Base-by-base conservation (phyloP, 2,888 invertebrate genomes). In the Thecophora atra region DNA sequence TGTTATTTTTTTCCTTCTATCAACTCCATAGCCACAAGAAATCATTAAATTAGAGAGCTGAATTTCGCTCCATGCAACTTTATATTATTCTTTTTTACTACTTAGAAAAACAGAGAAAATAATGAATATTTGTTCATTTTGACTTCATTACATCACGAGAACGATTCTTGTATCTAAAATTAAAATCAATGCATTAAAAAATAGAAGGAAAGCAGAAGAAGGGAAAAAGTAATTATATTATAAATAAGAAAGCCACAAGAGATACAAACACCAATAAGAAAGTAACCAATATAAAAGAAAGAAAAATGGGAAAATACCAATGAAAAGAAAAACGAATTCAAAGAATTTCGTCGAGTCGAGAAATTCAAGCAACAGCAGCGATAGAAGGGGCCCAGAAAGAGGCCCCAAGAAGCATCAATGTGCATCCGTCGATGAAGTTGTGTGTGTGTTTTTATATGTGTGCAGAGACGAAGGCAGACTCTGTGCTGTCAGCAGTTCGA, bases 401-500 rank as follows among this genome's bases (percentile, higher is more conserved):
- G 54, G 54, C 8, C 8, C 47, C 15, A 47, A 37, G 37, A 2
- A 37, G 37, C 37, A 37, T 37, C 37, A 37, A 11, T 37, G 37
- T 37, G 37, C 37, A 37, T 37, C 37, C 37, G 11, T 37, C 37
- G 7, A 37, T 37, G 37, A 6, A 37, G 37, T 37, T 8, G 37
- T 37, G 37, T 37, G 37, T 37, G 37, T 37, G 2, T 37, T 6
- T 37, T 6, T 37, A 11, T 37, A 11, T 37, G 37, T 37, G 3
- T 2, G 37, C 37, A 37, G 11, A 37, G 37, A 51, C 15, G 51
- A 51, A 51, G 19, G 6, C 15, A 51, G 17, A n/a, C 15, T 15
- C 51, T n/a, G n/a, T 51, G n/a, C n/a, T n/a, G 51, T n/a, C 51
- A 51, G 51, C 51, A 51, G 15, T 51, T 51, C 54, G 24, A 54